Conservation (phyloP, 2,888 invertebrate genomes). For the Unio delphinus region DNA sequence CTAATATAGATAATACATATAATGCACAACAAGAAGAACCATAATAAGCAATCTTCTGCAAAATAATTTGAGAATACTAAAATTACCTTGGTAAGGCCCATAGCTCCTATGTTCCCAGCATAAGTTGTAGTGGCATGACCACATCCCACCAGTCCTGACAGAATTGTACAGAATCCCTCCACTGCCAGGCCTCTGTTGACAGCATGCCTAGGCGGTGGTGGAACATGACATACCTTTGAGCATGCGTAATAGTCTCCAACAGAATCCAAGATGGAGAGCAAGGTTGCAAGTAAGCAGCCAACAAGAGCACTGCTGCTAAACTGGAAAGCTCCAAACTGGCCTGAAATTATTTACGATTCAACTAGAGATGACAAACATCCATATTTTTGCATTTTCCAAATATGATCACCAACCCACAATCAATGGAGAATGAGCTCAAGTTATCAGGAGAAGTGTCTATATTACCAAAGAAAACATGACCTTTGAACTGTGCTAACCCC, state of each 20-base stretch:
- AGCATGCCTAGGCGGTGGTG: conserved; percentile 87
- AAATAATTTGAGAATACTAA: neutral
- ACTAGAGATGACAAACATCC: neutral
- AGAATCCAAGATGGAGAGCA: conserved; percentile 61
- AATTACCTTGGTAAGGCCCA: conserved; percentile 85
- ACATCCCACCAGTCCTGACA: conserved; percentile 87
- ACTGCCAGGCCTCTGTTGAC: conserved; percentile 81
- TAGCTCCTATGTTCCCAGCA: conserved; percentile 91
- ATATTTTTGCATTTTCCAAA: too few relatives aligned
- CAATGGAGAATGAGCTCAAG: too few relatives aligned
- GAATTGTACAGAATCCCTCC: conserved; percentile 85
- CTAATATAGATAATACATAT: neutral
- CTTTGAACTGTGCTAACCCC: too few relatives aligned
- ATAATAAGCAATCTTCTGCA: neutral
- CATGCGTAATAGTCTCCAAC: conserved; percentile 92
- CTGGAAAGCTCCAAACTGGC: conserved; percentile 55
- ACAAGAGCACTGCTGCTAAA: conserved; percentile 53
- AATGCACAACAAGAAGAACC: neutral
- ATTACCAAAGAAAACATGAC: too few relatives aligned
- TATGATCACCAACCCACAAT: too few relatives aligned
- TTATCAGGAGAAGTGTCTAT: too few relatives aligned
- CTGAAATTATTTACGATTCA: conserved; percentile 21
- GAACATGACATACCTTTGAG: conserved; percentile 79
- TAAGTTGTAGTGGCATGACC: conserved; percentile 92
- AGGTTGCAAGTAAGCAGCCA: conserved; percentile 57